Evolutionary conservation across 2,113 vertebrate species (phyloP).

Genomic region (Oceanites oceanicus): DNA sequence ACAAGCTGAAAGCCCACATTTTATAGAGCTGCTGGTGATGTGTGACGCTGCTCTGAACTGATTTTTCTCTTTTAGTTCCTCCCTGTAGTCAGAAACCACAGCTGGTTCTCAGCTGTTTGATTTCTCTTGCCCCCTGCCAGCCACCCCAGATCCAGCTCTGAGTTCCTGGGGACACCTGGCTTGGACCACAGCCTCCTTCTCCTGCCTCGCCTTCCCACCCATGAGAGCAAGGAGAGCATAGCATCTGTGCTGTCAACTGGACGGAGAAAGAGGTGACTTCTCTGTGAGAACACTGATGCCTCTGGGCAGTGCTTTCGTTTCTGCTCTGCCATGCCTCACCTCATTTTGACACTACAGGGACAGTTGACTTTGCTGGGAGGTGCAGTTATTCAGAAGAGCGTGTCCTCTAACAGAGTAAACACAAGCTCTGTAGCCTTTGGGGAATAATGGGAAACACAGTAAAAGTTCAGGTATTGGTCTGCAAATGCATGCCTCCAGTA

Average conservation of each 20-base stretch:
- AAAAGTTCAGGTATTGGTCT: not conserved
- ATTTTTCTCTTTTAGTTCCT: not conserved
- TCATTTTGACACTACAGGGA: not conserved
- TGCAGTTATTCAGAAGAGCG: not conserved
- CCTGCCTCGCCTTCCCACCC: not conserved
- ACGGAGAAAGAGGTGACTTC: not conserved
- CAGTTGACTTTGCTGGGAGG: not conserved
- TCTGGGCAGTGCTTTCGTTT: not conserved
- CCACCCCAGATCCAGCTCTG: not conserved
- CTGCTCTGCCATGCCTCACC: not conserved
- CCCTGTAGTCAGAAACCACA: not conserved
- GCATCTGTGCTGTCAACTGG: not conserved
- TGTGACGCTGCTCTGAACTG: not conserved
- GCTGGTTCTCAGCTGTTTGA: not conserved
- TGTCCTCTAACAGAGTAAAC: not conserved
- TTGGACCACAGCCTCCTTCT: not conserved
- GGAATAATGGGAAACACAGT: not conserved
- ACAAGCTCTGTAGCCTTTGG: not conserved
- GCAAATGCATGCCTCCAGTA: not conserved
- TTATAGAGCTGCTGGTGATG: not conserved
- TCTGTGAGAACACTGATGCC: not conserved
- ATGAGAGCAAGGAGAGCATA: not conserved
- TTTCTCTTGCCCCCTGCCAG: not conserved
- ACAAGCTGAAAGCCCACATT: not conserved
- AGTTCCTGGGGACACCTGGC: not conserved